A percentile compares a stretch with the other conserved stretches of the same genome.
Evolutionary conservation across 2,113 vertebrate species (phyloP).

Genomic region (Saccopteryx leptura): DNA sequence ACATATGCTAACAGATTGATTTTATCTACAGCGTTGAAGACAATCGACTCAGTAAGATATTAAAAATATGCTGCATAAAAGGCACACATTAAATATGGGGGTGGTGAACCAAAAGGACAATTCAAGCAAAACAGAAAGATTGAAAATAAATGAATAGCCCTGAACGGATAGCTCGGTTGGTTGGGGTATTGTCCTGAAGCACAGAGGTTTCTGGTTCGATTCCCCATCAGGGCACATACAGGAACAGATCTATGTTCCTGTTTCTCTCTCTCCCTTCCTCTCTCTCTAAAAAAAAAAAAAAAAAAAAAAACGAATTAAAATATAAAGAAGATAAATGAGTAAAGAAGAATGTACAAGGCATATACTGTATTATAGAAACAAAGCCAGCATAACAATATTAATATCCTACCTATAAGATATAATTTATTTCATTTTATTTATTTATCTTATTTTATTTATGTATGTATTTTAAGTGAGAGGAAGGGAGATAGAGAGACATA

Average conservation of each 20-base stretch:
- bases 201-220: too few species aligned
- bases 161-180: too few species aligned
- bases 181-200: too few species aligned
- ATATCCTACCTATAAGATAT: not conserved
- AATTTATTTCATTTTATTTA: not conserved
- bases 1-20: not conserved
- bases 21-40: not conserved
- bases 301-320: too few species aligned
- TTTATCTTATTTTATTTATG: too few species aligned
- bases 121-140: not conserved
- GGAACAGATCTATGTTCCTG: too few species aligned
- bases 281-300: too few species aligned
- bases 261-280: too few species aligned
- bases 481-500: too few species aligned
- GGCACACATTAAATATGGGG: not conserved
- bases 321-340: not conserved
- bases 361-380: not conserved
- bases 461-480: too few species aligned
- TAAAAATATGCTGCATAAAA: not conserved
- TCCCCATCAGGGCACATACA: too few species aligned
- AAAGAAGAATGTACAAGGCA: not conserved
- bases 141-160: not conserved
- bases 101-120: not conserved
- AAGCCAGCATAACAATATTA: not conserved
- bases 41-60: not conserved